These are phyloP conservation scores for Tiphia femorata DNA, from an alignment of 2,888 invertebrate genomes.

Conservation along the genomic window DNA sequence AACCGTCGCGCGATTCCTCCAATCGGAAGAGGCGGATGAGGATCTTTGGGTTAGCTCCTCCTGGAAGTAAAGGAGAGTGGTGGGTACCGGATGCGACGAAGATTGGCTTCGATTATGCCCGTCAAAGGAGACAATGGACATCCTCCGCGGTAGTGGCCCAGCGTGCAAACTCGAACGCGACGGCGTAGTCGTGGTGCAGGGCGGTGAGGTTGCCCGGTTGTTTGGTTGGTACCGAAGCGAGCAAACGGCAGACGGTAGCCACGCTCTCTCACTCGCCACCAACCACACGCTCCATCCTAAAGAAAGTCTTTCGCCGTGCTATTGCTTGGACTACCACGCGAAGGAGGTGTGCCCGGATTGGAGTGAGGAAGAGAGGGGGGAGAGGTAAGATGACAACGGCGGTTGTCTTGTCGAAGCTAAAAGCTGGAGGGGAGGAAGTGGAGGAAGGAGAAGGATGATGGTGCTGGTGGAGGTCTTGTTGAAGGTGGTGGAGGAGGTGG, in stretches of 20 bases:
- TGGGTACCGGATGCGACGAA: conserved; percentile 31
- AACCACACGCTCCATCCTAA: conserved; percentile 53
- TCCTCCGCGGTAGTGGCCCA: conserved; percentile 13
- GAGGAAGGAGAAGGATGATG: conserved; percentile 3
- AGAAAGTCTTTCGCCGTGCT: conserved; percentile 68
- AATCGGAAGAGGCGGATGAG: conserved; percentile 3
- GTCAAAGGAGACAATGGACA: conserved; percentile 38
- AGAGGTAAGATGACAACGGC: conserved; percentile 23
- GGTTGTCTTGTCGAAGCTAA: conserved; percentile 18
- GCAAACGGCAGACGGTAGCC: conserved; percentile 32
- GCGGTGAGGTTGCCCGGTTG: neutral
- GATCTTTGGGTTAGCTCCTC: too few relatives aligned
- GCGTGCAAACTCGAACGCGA: neutral
- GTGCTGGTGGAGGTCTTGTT: too few relatives aligned
- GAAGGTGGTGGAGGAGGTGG: conserved; percentile 21
- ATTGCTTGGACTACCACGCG: conserved; percentile 12
- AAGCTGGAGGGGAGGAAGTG: conserved; percentile 32
- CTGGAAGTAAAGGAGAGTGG: conserved; percentile 13
- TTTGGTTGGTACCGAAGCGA: neutral
- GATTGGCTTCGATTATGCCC: conserved; percentile 29
- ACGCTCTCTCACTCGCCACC: conserved; percentile 25
- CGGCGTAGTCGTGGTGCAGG: neutral
- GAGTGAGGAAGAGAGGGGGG: conserved; percentile 11
- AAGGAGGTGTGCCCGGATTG: conserved; percentile 27
- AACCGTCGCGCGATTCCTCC: neutral